phyloP scores from a whole-genome alignment of 2,888 invertebrate species.

The Bombyx huttoni region DNA sequence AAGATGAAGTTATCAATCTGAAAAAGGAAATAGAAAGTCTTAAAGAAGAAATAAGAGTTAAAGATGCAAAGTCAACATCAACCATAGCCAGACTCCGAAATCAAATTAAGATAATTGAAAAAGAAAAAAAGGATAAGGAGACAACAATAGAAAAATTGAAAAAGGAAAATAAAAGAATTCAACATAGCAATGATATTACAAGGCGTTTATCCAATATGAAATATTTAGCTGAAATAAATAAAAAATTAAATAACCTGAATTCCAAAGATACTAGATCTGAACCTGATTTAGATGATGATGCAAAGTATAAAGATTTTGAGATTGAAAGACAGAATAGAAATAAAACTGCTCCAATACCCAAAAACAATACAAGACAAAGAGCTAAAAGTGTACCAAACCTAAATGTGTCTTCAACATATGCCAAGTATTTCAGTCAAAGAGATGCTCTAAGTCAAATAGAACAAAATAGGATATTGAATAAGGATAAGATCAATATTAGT shows the following conservation, averaged over 20 bases:
- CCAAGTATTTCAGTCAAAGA: conserved; percentile 64
- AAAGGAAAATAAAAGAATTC: conserved; percentile 76
- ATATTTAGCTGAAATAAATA: conserved; percentile 83
- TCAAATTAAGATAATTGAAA: conserved; percentile 80
- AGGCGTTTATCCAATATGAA: conserved; percentile 76
- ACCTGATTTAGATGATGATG: conserved; percentile 28
- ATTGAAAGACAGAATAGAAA: conserved; percentile 49
- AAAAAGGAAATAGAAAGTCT: conserved; percentile 77
- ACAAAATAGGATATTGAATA: conserved; percentile 19
- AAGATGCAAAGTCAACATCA: conserved; percentile 81
- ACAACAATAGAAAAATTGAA: conserved; percentile 78
- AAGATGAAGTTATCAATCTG: conserved; percentile 76
- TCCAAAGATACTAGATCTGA: conserved; percentile 36
- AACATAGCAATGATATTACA: conserved; percentile 71
- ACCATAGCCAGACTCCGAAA: conserved; percentile 81
- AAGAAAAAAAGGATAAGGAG: conserved; percentile 76
- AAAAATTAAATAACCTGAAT: conserved; percentile 49
- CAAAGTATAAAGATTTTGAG: conserved; percentile 56
- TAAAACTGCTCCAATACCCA: conserved; percentile 23
- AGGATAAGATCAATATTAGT: conserved; percentile 14
- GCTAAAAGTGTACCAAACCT: conserved; percentile 68
- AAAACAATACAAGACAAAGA: conserved; percentile 30
- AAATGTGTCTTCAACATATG: conserved; percentile 60
- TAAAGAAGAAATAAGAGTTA: conserved; percentile 78
- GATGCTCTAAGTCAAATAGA: conserved; percentile 45